Base-by-base conservation (phyloP, 2,797 vertebrate genomes). In the Labroides dimidiatus region DNA sequence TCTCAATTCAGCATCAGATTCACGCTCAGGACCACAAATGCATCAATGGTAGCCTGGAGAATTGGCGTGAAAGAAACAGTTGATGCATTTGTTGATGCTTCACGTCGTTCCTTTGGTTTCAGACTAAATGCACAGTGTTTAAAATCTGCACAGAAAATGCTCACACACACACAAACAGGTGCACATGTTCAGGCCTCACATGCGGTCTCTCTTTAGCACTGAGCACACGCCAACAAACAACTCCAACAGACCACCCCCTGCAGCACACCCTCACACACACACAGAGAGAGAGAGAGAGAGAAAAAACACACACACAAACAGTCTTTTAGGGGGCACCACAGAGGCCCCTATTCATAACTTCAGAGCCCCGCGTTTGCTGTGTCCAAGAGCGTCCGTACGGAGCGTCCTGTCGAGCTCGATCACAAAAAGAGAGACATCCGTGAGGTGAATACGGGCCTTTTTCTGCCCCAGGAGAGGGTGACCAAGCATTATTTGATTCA, bases 401-500 rank as follows among this genome's bases (percentile, higher is more conserved):
- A 80, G 87, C 63, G 86, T 93, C 86, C 91, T 72, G 87, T 81
- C 77, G 59, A 72, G 80, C 77, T 77, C 69, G 24, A 14, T 62
- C 81, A 51, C 75, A 91, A 68, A 85, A 87, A 86, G 77, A 64
- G 53, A 47, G 54, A 17, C 60, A 16, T 80, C 48, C 89, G 90
- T 92, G 91, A 92, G 87, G 87, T 57, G 92, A 91, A 92, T 93
- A 68, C 82, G 16, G 55, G 37, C 45, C 67, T 72, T 67, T 6
- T 60, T 81, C 69, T 72, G 76, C 71, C 66, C 50, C 61, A 44
- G 72, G 56, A 83, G 60, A 86, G 71, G 80, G 84, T 89, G 87
- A 88, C 84, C 64, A 79, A 84, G 84, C 84, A 53, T 68, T 80
- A 82, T 84, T 86, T 75, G 36, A 85, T 39, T 74, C 20, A 80